Conservation (phyloP, 2,797 vertebrate genomes). For the Limnodromus scolopaceus region DNA sequence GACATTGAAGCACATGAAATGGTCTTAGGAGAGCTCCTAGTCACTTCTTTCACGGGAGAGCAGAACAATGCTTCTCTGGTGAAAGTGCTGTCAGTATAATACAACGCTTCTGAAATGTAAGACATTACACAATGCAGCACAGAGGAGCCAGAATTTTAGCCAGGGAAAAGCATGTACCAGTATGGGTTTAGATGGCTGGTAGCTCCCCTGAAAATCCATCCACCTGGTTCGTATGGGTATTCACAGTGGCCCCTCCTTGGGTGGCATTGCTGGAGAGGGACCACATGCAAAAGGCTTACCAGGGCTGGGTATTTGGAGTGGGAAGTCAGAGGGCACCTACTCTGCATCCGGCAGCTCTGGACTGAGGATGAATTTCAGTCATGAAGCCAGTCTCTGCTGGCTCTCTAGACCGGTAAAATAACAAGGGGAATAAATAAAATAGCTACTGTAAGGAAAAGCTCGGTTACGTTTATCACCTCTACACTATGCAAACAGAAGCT, state of each 20-base stretch:
- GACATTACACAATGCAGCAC: background rate
- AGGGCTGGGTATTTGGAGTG: background rate
- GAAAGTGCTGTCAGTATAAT: background rate
- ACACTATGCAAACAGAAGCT: rapidly evolving
- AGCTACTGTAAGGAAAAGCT: background rate
- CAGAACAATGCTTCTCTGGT: background rate
- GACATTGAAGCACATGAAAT: background rate
- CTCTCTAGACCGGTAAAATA: background rate
- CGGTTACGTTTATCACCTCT: background rate
- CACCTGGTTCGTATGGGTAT: background rate
- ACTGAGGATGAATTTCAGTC: background rate
- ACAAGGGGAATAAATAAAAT: background rate
- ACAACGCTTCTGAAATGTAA: background rate
- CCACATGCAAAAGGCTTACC: rapidly evolving
- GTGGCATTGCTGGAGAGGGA: background rate
- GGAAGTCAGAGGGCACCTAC: background rate
- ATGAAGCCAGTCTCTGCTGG: background rate
- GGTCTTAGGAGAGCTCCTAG: background rate
- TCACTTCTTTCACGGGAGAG: background rate
- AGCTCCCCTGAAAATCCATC: background rate
- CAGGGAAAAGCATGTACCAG: background rate
- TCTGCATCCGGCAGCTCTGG: background rate
- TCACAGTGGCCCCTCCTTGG: background rate
- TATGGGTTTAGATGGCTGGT: background rate
- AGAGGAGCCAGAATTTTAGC: background rate